These are phyloP conservation scores for Drosophila carrolli DNA, from an alignment of 1,140 invertebrate genomes.

Conservation along the genomic window DNA sequence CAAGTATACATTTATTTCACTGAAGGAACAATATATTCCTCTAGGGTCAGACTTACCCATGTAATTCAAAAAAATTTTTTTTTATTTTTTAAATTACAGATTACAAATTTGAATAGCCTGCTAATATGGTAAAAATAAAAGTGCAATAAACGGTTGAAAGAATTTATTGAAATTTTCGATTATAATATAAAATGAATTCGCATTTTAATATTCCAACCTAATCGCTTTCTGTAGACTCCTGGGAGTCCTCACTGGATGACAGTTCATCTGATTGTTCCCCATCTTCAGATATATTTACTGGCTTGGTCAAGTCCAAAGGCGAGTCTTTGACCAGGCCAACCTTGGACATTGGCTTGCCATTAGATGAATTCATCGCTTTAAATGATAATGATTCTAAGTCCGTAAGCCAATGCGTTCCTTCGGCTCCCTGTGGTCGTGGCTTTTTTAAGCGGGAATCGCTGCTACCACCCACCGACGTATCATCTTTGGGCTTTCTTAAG, in stretches of 20 bases:
- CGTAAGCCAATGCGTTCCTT: not conserved
- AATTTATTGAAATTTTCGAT: not conserved
- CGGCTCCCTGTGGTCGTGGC: not conserved
- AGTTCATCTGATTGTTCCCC: not conserved
- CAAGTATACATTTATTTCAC: constrained; percentile 12
- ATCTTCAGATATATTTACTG: not conserved
- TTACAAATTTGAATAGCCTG: too few species aligned
- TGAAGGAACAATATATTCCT: constrained; percentile 5
- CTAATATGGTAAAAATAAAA: too few species aligned
- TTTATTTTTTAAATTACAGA: too few species aligned
- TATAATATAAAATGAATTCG: not conserved
- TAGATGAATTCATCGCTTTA: not conserved
- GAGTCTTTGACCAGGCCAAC: not conserved
- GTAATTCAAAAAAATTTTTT: not conserved
- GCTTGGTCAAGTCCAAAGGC: constrained; percentile 25
- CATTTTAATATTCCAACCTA: not conserved
- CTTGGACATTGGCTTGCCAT: not conserved
- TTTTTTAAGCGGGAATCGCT: not conserved
- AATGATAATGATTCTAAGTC: not conserved
- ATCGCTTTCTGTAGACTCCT: constrained; percentile 8
- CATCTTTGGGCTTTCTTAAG: constrained; percentile 22
- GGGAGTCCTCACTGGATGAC: not conserved
- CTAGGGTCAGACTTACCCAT: not conserved
- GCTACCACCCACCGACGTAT: not conserved
- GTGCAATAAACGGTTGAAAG: too few species aligned